Conservation (phyloP, 2,113 vertebrate genomes). For the Ictalurus punctatus region DNA sequence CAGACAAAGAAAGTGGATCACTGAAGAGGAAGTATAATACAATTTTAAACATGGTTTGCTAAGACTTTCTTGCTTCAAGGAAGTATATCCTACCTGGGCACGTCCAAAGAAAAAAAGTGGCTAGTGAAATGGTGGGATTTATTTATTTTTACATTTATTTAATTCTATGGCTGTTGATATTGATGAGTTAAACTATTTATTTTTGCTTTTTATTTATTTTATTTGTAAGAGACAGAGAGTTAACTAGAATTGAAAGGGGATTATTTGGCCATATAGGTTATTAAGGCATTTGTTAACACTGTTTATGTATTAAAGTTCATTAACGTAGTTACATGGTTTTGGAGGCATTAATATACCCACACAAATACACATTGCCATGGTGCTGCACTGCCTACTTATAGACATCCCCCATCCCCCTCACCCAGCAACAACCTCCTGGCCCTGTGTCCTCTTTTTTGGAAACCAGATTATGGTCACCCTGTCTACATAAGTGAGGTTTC, state of each 20-base stretch:
- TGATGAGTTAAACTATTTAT: background rate
- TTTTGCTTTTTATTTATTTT: background rate
- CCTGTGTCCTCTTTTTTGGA: background rate
- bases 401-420: background rate
- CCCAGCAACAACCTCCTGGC: background rate
- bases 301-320: background rate
- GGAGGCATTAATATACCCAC: background rate
- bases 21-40: background rate
- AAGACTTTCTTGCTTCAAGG: background rate
- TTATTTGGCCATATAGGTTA: background rate
- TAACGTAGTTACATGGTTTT: background rate
- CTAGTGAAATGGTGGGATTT: too few species aligned
- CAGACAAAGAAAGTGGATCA: background rate
- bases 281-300: background rate
- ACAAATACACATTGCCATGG: background rate
- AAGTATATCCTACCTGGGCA: background rate
- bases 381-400: background rate
- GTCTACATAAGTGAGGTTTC: background rate
- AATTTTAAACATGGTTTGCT: background rate
- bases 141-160: background rate
- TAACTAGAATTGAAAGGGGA: background rate
- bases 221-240: background rate
- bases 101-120: background rate
- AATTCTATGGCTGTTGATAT: background rate
- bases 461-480: background rate